Percentiles rank a stretch among this genome's conserved stretches.
Evolutionary conservation across 2,888 invertebrate genomes (phyloP).

Genomic region (Autographa pulchrina): DNA sequence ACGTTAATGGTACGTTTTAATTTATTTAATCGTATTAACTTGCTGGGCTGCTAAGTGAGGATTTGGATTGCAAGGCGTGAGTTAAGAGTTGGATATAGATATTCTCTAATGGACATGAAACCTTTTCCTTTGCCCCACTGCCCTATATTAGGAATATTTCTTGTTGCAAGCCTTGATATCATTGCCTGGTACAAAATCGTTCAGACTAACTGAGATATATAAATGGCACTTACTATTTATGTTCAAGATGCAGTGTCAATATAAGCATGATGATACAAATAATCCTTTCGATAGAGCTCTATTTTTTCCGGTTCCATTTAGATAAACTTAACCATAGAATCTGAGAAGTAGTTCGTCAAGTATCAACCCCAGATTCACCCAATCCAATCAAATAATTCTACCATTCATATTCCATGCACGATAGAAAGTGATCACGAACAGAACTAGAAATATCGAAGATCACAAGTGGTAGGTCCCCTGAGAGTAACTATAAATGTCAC

Average conservation of each 20-base stretch:
- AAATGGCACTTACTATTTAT: too few relatives aligned
- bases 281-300: too few relatives aligned
- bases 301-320: too few relatives aligned
- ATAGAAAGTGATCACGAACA: constrained; percentile 25
- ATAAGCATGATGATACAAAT: too few relatives aligned
- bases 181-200: too few relatives aligned
- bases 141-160: neutral
- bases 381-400: constrained; percentile 6
- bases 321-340: too few relatives aligned
- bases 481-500: constrained; percentile 78
- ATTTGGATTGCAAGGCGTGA: constrained; percentile 1
- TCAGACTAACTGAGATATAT: too few relatives aligned
- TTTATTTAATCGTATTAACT: constrained; percentile 52
- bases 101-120: neutral
- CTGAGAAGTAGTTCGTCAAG: too few relatives aligned
- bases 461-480: constrained; percentile 65
- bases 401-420: constrained; percentile 22
- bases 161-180: too few relatives aligned
- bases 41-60: constrained; percentile 29
- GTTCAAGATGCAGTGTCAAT: too few relatives aligned
- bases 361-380: neutral
- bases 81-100: neutral
- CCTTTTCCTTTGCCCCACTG: neutral
- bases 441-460: constrained; percentile 55
- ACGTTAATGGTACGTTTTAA: constrained; percentile 52